phyloP scores from a whole-genome alignment of 2,797 vertebrate genomes.

The Sebastes steindachneri region DNA sequence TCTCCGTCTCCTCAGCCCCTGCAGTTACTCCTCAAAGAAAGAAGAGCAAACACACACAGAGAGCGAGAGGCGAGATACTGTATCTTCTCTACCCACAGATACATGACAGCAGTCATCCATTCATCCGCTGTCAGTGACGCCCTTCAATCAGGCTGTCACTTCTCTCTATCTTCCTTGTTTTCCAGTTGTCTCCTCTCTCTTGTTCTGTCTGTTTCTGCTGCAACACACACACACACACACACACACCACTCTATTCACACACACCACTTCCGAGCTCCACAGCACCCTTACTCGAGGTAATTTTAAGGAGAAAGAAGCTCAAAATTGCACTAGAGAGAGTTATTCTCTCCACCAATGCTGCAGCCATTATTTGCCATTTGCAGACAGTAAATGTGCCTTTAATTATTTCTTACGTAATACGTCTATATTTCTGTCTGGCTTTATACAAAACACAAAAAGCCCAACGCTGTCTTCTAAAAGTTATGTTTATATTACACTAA shows the following conservation, averaged over 20 bases:
- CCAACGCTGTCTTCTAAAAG: neutral
- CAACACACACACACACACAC: neutral
- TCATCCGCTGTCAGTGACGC: constrained; percentile 41
- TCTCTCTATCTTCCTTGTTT: neutral
- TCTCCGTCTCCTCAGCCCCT: neutral
- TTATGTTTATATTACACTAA: neutral
- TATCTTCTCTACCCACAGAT: constrained; percentile 8
- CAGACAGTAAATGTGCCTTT: neutral
- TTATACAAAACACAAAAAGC: neutral
- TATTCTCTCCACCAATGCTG: neutral
- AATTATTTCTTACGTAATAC: neutral
- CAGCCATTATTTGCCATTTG: neutral
- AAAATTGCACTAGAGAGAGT: constrained; percentile 6
- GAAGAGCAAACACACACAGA: neutral
- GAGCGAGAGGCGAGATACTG: neutral
- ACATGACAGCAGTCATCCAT: constrained; percentile 42
- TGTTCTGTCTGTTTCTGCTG: neutral
- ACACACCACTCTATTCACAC: neutral
- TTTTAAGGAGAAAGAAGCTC: neutral
- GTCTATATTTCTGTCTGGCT: neutral
- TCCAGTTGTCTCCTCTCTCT: neutral
- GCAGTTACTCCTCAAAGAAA: neutral
- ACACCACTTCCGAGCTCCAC: neutral
- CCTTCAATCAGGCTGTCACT: constrained; percentile 36
- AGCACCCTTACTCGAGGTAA: neutral